Percentiles rank a stretch among this genome's conserved stretches.
Conservation (phyloP, 2,888 invertebrate species). For the Metopia argyrocephala region DNA sequence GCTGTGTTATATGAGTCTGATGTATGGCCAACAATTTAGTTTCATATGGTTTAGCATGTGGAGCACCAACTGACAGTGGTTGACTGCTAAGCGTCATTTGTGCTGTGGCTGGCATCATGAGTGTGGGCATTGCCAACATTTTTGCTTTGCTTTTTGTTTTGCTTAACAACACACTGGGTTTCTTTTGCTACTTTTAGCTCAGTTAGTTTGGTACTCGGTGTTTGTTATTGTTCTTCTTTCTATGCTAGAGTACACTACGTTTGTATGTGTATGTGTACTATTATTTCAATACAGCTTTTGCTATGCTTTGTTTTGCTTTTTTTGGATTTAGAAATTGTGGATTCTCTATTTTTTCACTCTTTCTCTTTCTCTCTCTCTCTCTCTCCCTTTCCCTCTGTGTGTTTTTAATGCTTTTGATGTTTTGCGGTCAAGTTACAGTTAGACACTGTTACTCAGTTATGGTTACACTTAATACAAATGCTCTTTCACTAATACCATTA, state of each 20-base stretch:
- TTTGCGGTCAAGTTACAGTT: slow-evolving; percentile 63
- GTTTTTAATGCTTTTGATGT: slow-evolving; percentile 62
- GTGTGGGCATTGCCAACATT: slow-evolving; percentile 79
- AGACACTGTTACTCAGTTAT: slow-evolving; percentile 25
- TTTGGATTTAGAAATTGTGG: slow-evolving; percentile 33
- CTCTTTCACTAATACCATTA: background rate
- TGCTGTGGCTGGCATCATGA: slow-evolving; percentile 79
- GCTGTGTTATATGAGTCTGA: slow-evolving; percentile 77
- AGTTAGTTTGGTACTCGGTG: background rate
- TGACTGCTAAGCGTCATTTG: slow-evolving; percentile 79
- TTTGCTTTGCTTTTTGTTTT: slow-evolving; percentile 62
- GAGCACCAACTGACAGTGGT: slow-evolving; percentile 76
- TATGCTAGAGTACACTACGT: background rate
- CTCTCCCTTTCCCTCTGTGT: slow-evolving; percentile 32
- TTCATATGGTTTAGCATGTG: slow-evolving; percentile 78
- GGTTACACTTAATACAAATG: background rate
- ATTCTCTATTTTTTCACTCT: background rate
- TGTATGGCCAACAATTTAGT: slow-evolving; percentile 79
- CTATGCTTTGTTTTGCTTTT: slow-evolving; percentile 15
- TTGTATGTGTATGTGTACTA: background rate
- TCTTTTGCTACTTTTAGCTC: slow-evolving; percentile 12
- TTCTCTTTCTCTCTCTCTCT: slow-evolving; percentile 51
- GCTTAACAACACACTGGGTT: slow-evolving; percentile 44
- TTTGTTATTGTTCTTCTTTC: slow-evolving; percentile 1
- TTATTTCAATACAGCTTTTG: slow-evolving; percentile 35